Evolutionary conservation across 2,797 vertebrate species (phyloP).

Genomic region (Anabas testudineus): DNA sequence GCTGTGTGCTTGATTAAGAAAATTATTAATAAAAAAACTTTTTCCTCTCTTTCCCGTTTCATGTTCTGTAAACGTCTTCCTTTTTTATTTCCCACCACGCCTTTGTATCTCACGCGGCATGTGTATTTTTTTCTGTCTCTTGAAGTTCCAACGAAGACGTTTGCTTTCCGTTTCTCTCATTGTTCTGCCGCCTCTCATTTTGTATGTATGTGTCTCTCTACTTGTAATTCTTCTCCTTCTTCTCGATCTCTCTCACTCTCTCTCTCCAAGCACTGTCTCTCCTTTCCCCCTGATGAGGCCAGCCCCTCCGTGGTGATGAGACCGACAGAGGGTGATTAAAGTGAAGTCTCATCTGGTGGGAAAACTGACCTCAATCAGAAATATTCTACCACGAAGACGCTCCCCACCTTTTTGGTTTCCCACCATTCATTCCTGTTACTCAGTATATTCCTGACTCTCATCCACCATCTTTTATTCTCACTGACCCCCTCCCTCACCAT

Average conservation of each 20-base stretch:
- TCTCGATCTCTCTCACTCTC: conserved; percentile 21
- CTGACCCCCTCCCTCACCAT: conserved; percentile 67
- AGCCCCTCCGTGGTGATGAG: conserved; percentile 77
- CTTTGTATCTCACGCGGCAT: conserved; percentile 1
- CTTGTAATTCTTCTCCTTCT: conserved; percentile 37
- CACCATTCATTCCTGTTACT: conserved; percentile 59
- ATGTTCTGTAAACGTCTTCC: neutral
- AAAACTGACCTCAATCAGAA: conserved; percentile 84
- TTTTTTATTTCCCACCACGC: neutral
- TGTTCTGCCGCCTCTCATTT: conserved; percentile 19
- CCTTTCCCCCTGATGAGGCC: conserved; percentile 73
- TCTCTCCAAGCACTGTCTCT: conserved; percentile 40
- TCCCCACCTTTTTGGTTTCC: conserved; percentile 45
- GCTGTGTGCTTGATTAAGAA: neutral
- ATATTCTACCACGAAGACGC: conserved; percentile 66
- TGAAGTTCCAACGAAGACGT: conserved; percentile 1
- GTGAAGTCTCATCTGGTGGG: conserved; percentile 77
- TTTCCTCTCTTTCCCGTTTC: neutral
- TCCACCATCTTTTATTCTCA: conserved; percentile 67
- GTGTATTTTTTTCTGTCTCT: conserved; percentile 1
- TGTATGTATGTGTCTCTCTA: conserved; percentile 12
- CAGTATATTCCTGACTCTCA: conserved; percentile 64
- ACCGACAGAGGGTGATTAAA: conserved; percentile 77
- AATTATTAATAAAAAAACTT: neutral
- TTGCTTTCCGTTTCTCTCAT: conserved; percentile 4